phyloP scores from a whole-genome alignment of 2,797 vertebrate species.

The Ataeniobius toweri region DNA sequence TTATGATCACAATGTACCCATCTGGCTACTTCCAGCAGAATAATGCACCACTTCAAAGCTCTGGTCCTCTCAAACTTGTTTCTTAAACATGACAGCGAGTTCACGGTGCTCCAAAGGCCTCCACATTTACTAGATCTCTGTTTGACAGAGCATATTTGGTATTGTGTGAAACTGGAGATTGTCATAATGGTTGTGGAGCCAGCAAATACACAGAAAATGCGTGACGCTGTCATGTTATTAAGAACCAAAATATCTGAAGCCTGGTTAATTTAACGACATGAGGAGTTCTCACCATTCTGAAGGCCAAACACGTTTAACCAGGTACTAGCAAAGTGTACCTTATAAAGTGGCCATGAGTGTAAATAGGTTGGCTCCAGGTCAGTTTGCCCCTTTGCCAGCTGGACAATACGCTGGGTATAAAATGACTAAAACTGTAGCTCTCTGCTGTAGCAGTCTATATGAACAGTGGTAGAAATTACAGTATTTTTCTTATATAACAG shows the following conservation, averaged over 20 bases:
- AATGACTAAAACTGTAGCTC: not conserved
- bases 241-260: too few relatives aligned
- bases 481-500: not conserved
- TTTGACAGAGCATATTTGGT: not conserved
- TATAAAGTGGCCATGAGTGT: not conserved
- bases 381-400: not conserved
- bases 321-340: not conserved
- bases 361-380: not conserved
- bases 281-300: not conserved
- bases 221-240: too few relatives aligned
- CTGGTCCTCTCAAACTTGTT: too few relatives aligned
- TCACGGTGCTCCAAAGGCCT: too few relatives aligned
- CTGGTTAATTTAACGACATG: too few relatives aligned
- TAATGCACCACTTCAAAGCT: too few relatives aligned
- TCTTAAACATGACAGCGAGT: too few relatives aligned
- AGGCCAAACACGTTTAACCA: not conserved
- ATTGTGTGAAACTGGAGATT: not conserved
- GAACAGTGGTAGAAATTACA: not conserved
- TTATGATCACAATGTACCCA: too few relatives aligned
- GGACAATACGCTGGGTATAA: not conserved
- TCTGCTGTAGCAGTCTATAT: not conserved
- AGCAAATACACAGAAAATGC: too few relatives aligned
- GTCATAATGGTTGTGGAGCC: too few relatives aligned
- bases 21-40: too few relatives aligned
- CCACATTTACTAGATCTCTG: not conserved